Conservation (phyloP, 2,113 vertebrate species). For the Spea bombifrons region DNA sequence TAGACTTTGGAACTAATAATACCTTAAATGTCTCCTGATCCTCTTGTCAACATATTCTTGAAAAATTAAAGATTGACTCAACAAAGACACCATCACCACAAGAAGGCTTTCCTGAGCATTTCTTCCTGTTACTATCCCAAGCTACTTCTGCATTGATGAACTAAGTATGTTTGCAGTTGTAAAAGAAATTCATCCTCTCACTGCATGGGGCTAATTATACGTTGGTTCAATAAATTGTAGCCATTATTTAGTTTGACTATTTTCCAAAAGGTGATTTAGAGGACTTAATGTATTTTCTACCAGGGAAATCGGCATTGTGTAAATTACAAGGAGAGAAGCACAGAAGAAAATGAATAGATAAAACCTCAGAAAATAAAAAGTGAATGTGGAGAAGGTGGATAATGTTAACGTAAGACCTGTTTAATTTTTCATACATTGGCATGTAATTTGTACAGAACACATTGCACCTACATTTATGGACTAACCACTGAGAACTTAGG, state of each 20-base stretch:
- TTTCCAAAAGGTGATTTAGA: constrained; percentile 17
- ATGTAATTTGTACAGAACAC: too few species aligned
- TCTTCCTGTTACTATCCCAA: neutral
- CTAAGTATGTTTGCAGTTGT: constrained; percentile 22
- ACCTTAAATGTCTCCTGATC: too few species aligned
- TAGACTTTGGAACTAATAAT: neutral
- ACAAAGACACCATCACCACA: neutral
- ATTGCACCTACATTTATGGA: too few species aligned
- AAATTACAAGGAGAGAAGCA: too few species aligned
- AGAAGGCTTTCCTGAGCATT: neutral
- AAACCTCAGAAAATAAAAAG: too few species aligned
- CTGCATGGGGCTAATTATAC: constrained; percentile 32
- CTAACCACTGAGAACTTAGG: too few species aligned
- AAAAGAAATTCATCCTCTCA: constrained; percentile 30
- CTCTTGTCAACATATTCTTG: neutral
- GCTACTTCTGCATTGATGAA: constrained; percentile 12
- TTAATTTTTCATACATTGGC: too few species aligned
- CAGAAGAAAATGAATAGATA: too few species aligned
- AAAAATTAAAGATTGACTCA: neutral
- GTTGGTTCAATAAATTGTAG: constrained; percentile 28
- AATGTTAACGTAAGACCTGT: too few species aligned
- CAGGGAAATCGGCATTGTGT: too few species aligned
- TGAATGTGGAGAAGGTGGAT: too few species aligned
- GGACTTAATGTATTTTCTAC: constrained; percentile 10
- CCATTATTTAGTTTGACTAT: constrained; percentile 19